A percentile compares a stretch with the other conserved stretches of the same genome.
Evolutionary conservation across 2,797 vertebrate species (phyloP).

Genomic region (Microhierax caerulescens): DNA sequence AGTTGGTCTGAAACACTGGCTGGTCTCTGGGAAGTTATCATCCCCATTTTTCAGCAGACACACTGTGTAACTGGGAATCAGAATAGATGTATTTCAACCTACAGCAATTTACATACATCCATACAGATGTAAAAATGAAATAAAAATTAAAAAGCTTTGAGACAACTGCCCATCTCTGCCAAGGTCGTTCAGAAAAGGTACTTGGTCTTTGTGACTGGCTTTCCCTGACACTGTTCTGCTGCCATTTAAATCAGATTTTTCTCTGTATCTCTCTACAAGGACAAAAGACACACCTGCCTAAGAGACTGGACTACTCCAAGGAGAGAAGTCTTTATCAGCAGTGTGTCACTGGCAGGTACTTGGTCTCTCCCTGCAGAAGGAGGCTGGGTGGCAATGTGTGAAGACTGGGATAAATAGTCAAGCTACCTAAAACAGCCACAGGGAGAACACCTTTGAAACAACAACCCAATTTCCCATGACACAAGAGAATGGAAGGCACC

Average conservation of each 20-base stretch:
- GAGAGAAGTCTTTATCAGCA: neutral
- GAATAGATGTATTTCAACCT: slow-evolving; percentile 16
- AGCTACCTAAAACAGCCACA: neutral
- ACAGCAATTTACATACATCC: slow-evolving; percentile 47
- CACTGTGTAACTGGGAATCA: neutral
- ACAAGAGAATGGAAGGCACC: neutral
- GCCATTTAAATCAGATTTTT: neutral
- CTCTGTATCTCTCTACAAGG: neutral
- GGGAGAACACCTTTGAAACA: neutral
- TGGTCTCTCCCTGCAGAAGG: neutral
- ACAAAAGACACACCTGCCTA: neutral
- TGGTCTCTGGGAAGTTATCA: neutral
- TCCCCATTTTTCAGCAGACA: slow-evolving; percentile 39
- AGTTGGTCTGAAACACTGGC: slow-evolving; percentile 44
- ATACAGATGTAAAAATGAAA: neutral
- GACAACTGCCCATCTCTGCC: neutral
- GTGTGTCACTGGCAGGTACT: neutral
- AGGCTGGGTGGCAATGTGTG: neutral
- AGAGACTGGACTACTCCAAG: neutral
- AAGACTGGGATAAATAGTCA: neutral
- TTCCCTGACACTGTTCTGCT: neutral
- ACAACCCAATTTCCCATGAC: neutral
- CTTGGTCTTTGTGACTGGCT: neutral
- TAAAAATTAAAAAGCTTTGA: neutral
- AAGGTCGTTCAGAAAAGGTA: neutral